phyloP scores from a whole-genome alignment of 1,140 invertebrate species.

The Drosophila miranda region DNA sequence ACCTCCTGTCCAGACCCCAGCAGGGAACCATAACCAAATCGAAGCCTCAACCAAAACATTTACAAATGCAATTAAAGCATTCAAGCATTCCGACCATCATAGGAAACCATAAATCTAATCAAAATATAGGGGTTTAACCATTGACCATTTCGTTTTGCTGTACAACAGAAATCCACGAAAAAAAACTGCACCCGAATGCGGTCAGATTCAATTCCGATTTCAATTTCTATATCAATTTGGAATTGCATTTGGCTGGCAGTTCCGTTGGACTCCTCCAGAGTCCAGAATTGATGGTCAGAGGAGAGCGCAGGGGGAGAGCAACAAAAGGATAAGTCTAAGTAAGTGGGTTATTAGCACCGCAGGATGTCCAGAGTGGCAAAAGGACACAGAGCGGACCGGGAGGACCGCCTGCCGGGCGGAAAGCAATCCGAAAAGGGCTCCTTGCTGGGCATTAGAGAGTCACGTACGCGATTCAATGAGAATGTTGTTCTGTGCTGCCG shows the following conservation, averaged over 20 bases:
- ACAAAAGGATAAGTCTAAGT: conserved; percentile 80
- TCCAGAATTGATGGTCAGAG: conserved; percentile 14
- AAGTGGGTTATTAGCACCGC: conserved; percentile 78
- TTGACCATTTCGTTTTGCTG: conserved; percentile 38
- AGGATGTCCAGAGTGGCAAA: conserved; percentile 56
- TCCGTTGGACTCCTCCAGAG: too few species aligned
- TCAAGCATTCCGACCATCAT: conserved; percentile 1
- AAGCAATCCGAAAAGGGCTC: conserved; percentile 5
- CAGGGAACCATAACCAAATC: conserved; percentile 1
- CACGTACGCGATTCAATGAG: conserved; percentile 33
- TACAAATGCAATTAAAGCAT: conserved; percentile 48
- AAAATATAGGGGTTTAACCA: conserved; percentile 17
- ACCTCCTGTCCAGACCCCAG: too few species aligned
- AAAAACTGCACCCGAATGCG: conserved; percentile 22
- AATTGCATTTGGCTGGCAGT: conserved; percentile 30
- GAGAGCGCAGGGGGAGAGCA: background rate
- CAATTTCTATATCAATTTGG: conserved; percentile 16
- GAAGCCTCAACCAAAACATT: conserved; percentile 35
- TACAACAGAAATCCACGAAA: conserved; percentile 23
- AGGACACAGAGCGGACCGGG: conserved; percentile 32
- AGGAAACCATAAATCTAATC: conserved; percentile 20
- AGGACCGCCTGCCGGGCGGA: conserved; percentile 26
- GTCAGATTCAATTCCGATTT: conserved; percentile 37
- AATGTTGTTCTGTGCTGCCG: conserved; percentile 26
- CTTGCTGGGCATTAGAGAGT: conserved; percentile 70